Conservation (phyloP, 2,888 invertebrate genomes). For the Acronicta alni region DNA sequence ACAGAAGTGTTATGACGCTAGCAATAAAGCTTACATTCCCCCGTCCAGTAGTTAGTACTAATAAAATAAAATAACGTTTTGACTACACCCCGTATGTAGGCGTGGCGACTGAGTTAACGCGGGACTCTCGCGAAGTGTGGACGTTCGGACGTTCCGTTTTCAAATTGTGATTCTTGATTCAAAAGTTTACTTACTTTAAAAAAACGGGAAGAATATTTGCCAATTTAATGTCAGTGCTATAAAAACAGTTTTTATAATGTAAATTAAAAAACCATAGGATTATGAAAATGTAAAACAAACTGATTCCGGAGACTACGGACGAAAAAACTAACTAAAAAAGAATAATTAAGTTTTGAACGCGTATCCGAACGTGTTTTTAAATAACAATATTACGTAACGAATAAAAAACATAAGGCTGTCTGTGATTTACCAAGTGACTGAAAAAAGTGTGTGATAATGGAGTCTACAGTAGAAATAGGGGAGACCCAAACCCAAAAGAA, state of each 20-base stretch:
- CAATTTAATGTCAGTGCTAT: conserved; percentile 15
- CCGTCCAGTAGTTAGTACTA: conserved; percentile 66
- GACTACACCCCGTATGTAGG: conserved; percentile 87
- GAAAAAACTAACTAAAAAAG: not conserved
- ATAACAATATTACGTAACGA: conserved; percentile 3
- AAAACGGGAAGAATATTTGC: conserved; percentile 11
- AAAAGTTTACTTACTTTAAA: conserved; percentile 11
- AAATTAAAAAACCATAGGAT: too few relatives aligned
- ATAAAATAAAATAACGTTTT: conserved; percentile 82
- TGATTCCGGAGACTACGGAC: not conserved
- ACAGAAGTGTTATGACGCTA: conserved; percentile 70
- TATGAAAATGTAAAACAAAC: too few relatives aligned
- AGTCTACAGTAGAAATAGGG: conserved; percentile 69
- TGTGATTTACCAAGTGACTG: conserved; percentile 48
- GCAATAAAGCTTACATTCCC: conserved; percentile 84
- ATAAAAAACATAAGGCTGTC: conserved; percentile 15
- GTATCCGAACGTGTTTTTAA: conserved; percentile 15
- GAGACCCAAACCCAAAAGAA: conserved; percentile 78
- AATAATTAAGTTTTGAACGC: not conserved
- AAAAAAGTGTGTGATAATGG: conserved; percentile 61
- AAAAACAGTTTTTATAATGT: not conserved
- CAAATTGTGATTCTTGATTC: conserved; percentile 22
- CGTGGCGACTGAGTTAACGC: conserved; percentile 79
- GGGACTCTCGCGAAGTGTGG: conserved; percentile 61
- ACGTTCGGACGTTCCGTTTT: conserved; percentile 65